phyloP scores from a whole-genome alignment of 2,113 vertebrate genomes.

The Rhinoderma darwinii region DNA sequence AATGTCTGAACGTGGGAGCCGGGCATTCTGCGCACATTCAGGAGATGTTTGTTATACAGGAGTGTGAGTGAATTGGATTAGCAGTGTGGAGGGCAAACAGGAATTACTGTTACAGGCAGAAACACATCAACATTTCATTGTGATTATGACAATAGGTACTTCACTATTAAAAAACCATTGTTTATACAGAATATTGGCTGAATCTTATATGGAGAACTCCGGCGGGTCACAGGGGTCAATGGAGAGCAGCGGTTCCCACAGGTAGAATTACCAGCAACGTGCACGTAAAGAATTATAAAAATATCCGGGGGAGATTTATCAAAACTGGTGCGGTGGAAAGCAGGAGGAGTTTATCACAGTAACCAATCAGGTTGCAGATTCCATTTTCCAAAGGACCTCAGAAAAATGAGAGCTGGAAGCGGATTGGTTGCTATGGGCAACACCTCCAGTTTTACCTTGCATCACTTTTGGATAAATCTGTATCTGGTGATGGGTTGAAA shows the following conservation, averaged over 20 bases:
- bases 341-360: no score
- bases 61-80: constrained; percentile 23
- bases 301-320: not conserved
- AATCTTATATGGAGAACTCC: not conserved
- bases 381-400: no score
- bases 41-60: constrained; percentile 25
- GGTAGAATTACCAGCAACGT: not conserved
- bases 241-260: not conserved
- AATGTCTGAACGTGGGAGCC: not conserved
- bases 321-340: not conserved
- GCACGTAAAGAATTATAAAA: not conserved
- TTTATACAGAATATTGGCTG: not conserved
- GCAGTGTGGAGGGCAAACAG: constrained; percentile 12
- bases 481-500: no score
- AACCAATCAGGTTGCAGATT: no score
- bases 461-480: no score
- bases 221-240: not conserved
- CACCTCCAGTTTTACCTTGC: no score
- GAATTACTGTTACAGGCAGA: not conserved
- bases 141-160: not conserved
- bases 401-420: no score
- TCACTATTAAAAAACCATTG: not conserved
- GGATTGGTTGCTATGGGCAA: no score
- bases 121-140: not conserved
- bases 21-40: not conserved